Base-by-base conservation (phyloP, 2,888 invertebrate genomes). In the Phengaris alcon region DNA sequence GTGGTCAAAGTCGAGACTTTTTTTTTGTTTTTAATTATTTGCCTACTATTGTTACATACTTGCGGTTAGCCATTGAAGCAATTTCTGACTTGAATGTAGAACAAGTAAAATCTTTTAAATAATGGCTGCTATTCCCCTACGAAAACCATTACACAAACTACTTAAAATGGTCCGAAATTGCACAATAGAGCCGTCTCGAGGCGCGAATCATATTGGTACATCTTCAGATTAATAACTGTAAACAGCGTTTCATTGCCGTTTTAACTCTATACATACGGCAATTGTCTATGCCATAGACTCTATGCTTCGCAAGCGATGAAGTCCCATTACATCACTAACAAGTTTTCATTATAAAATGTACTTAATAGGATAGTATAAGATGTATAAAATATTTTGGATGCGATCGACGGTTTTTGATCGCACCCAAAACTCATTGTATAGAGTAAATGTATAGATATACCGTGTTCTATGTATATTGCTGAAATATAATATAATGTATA, bases 341-440 rank as follows among this genome's bases (percentile, higher is more conserved):
- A 8, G 15, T 22, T 59, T 22, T 22, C 9, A 59, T 59, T 9
- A 59, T 59, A 59, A 59, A 59, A 59, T 59, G 59, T 59, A 59
- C 59, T 59, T 59, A 59, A 59, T 59, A 59, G 22, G 10, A 22
- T 59, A 59, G 10, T 10, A 9, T 22, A 59, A 59, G 10, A 59
- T 74, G 52, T 70, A 70, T 74, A 78, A 78, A 77, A 80, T 78
- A 84, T 89, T 90, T 91, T 91, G 92, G 91, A 86, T 90, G 91
- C 87, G 91, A 92, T 92, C 91, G 91, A 92, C 86, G 83, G 79
- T 78, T 75, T 76, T 91, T 91, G 90, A 91, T 92, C 91, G 90
- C 91, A 88, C 86, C 90, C 91, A 87, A 85, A 90, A 86, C 83
- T 77, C 76, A 76, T 77, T 77, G 74, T 76, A 76, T 77, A 77